Evolutionary conservation across 2,797 vertebrate species (phyloP).

Genomic region (Antrozous pallidus): DNA sequence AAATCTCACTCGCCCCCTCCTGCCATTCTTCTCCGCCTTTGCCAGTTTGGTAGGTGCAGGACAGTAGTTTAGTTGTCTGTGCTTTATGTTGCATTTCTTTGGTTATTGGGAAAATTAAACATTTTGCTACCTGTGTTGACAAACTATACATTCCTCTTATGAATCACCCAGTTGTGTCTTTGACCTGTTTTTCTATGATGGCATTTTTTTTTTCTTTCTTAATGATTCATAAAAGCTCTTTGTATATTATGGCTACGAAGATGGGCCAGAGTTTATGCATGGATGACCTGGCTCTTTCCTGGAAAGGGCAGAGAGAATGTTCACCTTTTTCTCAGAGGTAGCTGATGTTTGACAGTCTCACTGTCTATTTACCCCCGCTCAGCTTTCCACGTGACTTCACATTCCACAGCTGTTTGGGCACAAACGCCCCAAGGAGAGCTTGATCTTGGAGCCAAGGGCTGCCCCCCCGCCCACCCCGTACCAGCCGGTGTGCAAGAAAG

Average conservation of each 20-base stretch:
- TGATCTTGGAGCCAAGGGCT: constrained; percentile 70
- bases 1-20: accelerated
- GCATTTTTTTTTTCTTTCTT: background rate
- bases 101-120: background rate
- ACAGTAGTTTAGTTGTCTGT: background rate
- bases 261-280: background rate
- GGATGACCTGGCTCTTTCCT: background rate
- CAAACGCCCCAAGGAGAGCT: constrained; percentile 69
- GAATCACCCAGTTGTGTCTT: background rate
- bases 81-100: background rate
- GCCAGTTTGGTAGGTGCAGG: background rate
- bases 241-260: background rate
- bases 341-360: background rate
- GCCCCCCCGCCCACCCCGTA: too few relatives aligned
- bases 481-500: constrained; percentile 56
- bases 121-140: background rate
- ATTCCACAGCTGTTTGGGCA: constrained; percentile 32
- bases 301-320: background rate
- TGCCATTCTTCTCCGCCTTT: accelerated
- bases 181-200: background rate
- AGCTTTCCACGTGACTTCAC: constrained; percentile 42
- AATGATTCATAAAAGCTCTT: constrained; percentile 43
- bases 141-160: background rate
- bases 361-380: background rate
- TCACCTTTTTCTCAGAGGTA: background rate